Percentiles rank a stretch among this genome's conserved stretches.
phyloP scores from a whole-genome alignment of 2,888 invertebrate species.

The Acanthosepion lycidas region DNA sequence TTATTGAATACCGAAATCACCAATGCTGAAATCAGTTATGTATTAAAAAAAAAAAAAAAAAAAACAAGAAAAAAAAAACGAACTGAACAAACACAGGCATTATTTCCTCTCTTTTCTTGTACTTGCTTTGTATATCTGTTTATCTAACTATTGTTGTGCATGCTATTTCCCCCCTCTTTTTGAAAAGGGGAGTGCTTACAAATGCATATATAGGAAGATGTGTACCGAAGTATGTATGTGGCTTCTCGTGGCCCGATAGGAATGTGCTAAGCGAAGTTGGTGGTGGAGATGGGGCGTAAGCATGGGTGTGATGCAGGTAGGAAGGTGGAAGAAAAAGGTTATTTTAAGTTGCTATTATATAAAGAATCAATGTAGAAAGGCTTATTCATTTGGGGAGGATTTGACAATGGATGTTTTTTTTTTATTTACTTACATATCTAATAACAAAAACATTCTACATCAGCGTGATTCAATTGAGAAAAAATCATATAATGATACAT shows the following conservation, averaged over 20 bases:
- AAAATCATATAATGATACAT: constrained; percentile 17
- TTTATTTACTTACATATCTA: constrained; percentile 8
- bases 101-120: too few species aligned
- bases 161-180: too few species aligned
- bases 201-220: background rate
- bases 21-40: background rate
- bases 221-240: background rate
- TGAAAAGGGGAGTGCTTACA: background rate
- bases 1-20: background rate
- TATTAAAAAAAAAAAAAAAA: background rate
- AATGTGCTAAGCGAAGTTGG: background rate
- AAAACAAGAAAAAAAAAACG: too few species aligned
- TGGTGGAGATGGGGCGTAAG: background rate
- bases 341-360: constrained; percentile 23
- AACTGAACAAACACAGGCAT: too few species aligned
- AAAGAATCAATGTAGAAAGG: background rate
- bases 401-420: background rate
- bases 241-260: background rate
- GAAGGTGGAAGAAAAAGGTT: background rate
- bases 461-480: background rate
- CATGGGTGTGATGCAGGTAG: background rate
- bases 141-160: too few species aligned
- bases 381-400: constrained; percentile 24
- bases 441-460: constrained; percentile 20
- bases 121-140: too few species aligned